phyloP scores from a whole-genome alignment of 2,113 vertebrate genomes.

The Cariama cristata region DNA sequence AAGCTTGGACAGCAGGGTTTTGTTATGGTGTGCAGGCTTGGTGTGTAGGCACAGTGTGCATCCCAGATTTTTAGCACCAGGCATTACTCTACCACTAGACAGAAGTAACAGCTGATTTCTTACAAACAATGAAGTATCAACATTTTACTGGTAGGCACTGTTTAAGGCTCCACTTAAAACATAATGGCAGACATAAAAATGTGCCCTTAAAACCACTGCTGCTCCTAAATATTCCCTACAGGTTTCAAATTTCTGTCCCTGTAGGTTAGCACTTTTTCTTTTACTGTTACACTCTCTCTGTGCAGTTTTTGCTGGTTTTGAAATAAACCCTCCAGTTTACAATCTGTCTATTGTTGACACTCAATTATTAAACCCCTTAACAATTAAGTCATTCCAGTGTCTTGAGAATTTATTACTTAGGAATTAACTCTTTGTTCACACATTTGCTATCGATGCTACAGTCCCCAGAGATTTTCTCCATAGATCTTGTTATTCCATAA shows the following conservation, averaged over 20 bases:
- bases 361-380: constrained; percentile 18
- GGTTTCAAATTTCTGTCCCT: constrained; percentile 23
- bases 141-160: background rate
- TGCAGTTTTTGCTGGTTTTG: background rate
- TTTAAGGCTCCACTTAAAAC: constrained; percentile 29
- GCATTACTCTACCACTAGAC: background rate
- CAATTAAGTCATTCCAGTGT: constrained; percentile 21
- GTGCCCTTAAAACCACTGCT: background rate
- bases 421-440: constrained; percentile 60
- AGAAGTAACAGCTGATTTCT: background rate
- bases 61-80: background rate
- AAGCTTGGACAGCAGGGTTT: background rate
- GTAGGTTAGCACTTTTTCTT: background rate
- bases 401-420: constrained; percentile 33
- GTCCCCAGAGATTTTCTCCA: background rate
- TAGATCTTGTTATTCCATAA: constrained; percentile 20
- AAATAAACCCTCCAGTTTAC: constrained; percentile 28
- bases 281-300: background rate
- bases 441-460: background rate
- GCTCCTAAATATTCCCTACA: constrained; percentile 35
- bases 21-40: background rate
- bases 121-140: constrained; percentile 16
- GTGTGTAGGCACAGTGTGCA: background rate
- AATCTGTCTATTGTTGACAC: constrained; percentile 11
- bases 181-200: background rate